Conservation (phyloP, 2,888 invertebrate species). For the Ectemnius lituratus region DNA sequence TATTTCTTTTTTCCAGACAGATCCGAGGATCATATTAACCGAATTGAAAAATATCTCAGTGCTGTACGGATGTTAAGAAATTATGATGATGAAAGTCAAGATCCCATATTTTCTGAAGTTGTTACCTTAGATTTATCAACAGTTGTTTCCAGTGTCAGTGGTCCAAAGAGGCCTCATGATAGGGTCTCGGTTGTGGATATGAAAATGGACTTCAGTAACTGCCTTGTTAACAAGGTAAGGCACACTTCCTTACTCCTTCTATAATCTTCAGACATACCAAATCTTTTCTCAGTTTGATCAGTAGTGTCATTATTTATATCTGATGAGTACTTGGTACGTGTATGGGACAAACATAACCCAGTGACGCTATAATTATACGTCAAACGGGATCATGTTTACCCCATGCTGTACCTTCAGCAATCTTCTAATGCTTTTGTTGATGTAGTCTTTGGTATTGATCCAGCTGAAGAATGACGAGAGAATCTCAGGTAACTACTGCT, state of each 20-base stretch:
- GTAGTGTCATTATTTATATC: neutral
- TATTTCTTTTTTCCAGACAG: constrained; percentile 82
- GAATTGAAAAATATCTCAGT: constrained; percentile 90
- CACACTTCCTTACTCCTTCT: constrained; percentile 9
- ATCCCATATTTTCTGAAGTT: constrained; percentile 91
- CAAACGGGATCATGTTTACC: constrained; percentile 69
- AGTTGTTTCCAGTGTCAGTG: constrained; percentile 96
- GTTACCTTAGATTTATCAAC: constrained; percentile 91
- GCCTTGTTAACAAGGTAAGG: constrained; percentile 91
- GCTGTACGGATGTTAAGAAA: constrained; percentile 91
- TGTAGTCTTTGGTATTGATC: constrained; percentile 20
- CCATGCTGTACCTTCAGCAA: constrained; percentile 63
- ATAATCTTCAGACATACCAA: no score
- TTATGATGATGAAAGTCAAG: constrained; percentile 86
- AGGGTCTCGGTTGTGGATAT: constrained; percentile 93
- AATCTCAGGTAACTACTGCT: constrained; percentile 76
- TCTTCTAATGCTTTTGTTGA: neutral
- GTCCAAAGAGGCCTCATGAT: constrained; percentile 98
- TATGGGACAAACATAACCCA: constrained; percentile 75
- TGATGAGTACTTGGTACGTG: constrained; percentile 61
- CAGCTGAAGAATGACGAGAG: constrained; percentile 49
- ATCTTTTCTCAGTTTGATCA: neutral
- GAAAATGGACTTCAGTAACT: constrained; percentile 92
- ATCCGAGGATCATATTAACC: constrained; percentile 85
- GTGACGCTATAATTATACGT: constrained; percentile 68